phyloP scores from a whole-genome alignment of 2,888 invertebrate species.

The Ramazzottius varieornatus region DNA sequence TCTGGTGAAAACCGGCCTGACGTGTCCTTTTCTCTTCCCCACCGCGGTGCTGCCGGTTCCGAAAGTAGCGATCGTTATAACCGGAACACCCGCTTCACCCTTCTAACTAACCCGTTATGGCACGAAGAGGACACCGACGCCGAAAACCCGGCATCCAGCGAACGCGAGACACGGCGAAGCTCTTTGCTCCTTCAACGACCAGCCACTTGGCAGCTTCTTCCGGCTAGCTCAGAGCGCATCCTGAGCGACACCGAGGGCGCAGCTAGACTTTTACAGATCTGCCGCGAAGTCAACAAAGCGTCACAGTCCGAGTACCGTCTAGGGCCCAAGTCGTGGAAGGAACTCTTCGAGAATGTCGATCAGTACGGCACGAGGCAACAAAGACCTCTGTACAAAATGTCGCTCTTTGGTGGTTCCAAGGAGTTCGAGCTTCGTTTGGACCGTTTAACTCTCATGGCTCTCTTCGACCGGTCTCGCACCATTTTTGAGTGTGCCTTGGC shows the following conservation, averaged over 20 bases:
- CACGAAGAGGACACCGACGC: not conserved
- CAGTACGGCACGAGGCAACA: not conserved
- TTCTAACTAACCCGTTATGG: not conserved
- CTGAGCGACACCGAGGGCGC: too few species aligned
- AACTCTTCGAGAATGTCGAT: not conserved
- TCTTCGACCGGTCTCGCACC: conserved; percentile 71
- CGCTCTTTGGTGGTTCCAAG: conserved; percentile 23
- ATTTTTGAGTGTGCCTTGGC: conserved; percentile 52
- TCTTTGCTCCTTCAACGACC: not conserved
- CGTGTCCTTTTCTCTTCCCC: too few species aligned
- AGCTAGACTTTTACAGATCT: too few species aligned
- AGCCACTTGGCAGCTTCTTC: not conserved
- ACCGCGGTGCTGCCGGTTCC: too few species aligned
- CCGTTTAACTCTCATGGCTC: conserved; percentile 59
- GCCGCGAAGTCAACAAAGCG: too few species aligned
- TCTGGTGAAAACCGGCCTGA: not conserved
- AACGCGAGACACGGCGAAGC: not conserved
- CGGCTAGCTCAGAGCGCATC: not conserved
- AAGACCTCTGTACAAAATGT: conserved; percentile 35
- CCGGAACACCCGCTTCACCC: too few species aligned
- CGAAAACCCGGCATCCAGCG: not conserved
- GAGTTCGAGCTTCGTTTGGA: conserved; percentile 66
- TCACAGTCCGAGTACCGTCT: not conserved
- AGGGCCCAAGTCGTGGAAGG: not conserved
- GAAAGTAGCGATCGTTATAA: too few species aligned